Conservation (phyloP, 1,140 invertebrate genomes). For the Cecropterus lyciades region DNA sequence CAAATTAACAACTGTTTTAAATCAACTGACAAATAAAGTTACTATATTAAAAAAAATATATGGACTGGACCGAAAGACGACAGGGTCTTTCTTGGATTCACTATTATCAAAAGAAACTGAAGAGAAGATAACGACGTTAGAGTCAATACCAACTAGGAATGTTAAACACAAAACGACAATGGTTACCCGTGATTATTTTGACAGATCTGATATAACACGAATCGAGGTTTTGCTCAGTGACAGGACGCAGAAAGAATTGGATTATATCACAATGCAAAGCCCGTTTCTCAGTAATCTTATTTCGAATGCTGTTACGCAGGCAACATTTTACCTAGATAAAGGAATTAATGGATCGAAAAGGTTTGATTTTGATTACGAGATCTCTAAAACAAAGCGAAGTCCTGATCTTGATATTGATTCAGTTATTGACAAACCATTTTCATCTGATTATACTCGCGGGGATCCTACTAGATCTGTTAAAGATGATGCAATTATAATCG, state of each 20-base stretch:
- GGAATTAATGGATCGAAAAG: constrained; percentile 16
- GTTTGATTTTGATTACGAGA: not conserved
- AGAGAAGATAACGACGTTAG: constrained; percentile 7
- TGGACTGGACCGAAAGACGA: constrained; percentile 20
- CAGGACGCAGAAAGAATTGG: constrained; percentile 56
- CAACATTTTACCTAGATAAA: constrained; percentile 45
- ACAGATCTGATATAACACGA: constrained; percentile 46
- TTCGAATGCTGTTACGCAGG: constrained; percentile 54
- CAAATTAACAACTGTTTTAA: constrained; percentile 17
- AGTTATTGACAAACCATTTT: constrained; percentile 4
- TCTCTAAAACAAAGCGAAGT: constrained; percentile 14
- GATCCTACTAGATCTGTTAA: constrained; percentile 45
- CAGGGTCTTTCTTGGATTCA: constrained; percentile 1
- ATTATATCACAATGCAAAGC: constrained; percentile 49
- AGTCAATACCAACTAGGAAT: not conserved
- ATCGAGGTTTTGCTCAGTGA: constrained; percentile 58
- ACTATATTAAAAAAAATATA: constrained; percentile 45
- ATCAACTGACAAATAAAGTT: constrained; percentile 40
- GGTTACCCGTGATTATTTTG: constrained; percentile 17
- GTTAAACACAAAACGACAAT: not conserved
- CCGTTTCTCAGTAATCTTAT: constrained; percentile 51
- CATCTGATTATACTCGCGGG: constrained; percentile 27
- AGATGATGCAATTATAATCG: constrained; percentile 45
- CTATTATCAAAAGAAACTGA: not conserved
- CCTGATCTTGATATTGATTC: constrained; percentile 21